Base-by-base conservation (phyloP, 2,888 invertebrate species). In the Melieria crassipennis region DNA sequence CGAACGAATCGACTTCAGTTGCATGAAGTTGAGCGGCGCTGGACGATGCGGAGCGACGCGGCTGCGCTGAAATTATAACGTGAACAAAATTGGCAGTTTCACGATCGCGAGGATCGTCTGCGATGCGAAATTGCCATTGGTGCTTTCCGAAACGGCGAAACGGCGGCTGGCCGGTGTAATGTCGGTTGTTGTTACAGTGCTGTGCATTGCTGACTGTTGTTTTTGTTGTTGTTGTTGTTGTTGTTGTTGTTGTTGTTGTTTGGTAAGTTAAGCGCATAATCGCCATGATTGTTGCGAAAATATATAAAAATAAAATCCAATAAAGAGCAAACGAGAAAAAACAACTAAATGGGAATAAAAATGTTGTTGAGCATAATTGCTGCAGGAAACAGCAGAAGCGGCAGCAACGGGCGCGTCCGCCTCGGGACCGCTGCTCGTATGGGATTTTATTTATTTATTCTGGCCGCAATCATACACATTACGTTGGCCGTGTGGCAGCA, bases 11-110 rank as follows among this genome's bases (percentile, higher is more conserved):
- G 30, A 10, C 56, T 61, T 42, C 5, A 30, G 30, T 30, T 30
- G 30, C 30, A 30, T 30, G 30, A 2, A 30, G 30, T 30, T 30
- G 30, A 30, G 30, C 2, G 30, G 30, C 30, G 30, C 30, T 30
- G 30, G 69, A 64, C 52, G 61, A 60, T 66, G 60, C 30, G 13
- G 42, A 55, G 9, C 47, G n/a, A 4, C n/a, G 58, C 48, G 30
- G 46, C 62, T 61, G 48, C 5, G 57, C 46, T 69, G 70, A 72
- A 65, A 65, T 62, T 65, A 68, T 68, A 52, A 69, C 56, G 52
- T 65, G 58, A 77, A 76, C 57, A 74, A 77, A 76, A 77, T 77
- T 77, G 77, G 76, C 77, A 77, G 75, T 76, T 77, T 76, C 76
- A 77, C 74, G 74, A 71, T 73, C 65, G 73, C 70, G 48, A 48